Conservation (phyloP, 2,888 invertebrate genomes). For the Heliconius ethilla region DNA sequence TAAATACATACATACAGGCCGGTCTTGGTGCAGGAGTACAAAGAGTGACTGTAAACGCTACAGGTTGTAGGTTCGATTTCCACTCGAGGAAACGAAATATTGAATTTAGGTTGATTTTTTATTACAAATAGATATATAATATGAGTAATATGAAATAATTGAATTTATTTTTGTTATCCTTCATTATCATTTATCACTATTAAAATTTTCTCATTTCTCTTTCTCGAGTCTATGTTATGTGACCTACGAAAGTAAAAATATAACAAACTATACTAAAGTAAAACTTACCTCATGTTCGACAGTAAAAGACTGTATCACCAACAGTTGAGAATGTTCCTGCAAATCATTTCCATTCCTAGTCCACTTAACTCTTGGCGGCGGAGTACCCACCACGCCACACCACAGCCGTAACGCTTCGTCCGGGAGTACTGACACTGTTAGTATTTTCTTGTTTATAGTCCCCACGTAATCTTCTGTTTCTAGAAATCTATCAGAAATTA, state of each 20-base stretch:
- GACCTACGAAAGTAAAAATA: not conserved
- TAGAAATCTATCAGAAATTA: slow-evolving; percentile 58
- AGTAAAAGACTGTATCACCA: slow-evolving; percentile 69
- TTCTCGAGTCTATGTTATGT: not conserved
- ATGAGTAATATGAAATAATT: no score
- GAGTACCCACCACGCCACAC: slow-evolving; percentile 84
- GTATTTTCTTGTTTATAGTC: slow-evolving; percentile 60
- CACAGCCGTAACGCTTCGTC: slow-evolving; percentile 79
- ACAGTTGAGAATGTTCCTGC: slow-evolving; percentile 58
- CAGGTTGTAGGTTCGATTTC: no score
- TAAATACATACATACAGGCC: no score
- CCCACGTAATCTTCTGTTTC: slow-evolving; percentile 74
- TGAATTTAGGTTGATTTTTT: no score
- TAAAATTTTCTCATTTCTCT: no score
- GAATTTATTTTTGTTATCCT: no score
- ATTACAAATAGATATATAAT: no score
- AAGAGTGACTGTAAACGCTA: not conserved
- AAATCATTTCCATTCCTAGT: slow-evolving; percentile 50
- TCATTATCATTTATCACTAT: no score
- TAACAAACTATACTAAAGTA: not conserved
- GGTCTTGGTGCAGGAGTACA: not conserved
- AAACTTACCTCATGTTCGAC: slow-evolving; percentile 64
- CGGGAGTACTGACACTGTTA: slow-evolving; percentile 62
- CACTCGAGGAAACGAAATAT: no score
- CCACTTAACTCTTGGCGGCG: slow-evolving; percentile 84